Evolutionary conservation across 2,113 vertebrate genomes (phyloP).

Genomic region (Todiramphus chloris): DNA sequence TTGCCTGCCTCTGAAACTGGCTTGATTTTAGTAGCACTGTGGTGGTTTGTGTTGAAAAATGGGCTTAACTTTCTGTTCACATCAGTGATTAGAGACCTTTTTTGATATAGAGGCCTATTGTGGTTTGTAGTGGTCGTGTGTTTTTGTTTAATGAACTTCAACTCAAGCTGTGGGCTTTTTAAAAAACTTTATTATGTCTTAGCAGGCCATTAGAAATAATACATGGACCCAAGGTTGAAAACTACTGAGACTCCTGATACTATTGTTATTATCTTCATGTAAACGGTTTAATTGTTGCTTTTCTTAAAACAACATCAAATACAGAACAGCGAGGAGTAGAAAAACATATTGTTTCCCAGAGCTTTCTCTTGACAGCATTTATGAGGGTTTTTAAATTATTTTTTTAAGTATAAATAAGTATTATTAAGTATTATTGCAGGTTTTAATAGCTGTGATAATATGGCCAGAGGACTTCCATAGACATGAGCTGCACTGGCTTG

Average conservation of each 20-base stretch:
- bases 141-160: neutral
- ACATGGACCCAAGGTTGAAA: neutral
- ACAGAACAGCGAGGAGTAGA: neutral
- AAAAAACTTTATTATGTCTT: neutral
- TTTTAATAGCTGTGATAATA: neutral
- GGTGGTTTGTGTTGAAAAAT: neutral
- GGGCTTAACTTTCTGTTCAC: neutral
- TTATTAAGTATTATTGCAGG: neutral
- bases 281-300: neutral
- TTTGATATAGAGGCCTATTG: neutral
- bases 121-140: neutral
- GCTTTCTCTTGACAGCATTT: neutral
- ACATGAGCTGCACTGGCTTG: neutral
- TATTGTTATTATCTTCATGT: neutral
- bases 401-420: no score
- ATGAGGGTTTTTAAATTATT: neutral
- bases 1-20: neutral
- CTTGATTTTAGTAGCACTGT: neutral
- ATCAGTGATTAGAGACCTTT: neutral
- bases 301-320: neutral
- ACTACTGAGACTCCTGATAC: neutral
- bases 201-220: neutral
- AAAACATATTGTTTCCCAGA: neutral
- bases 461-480: neutral
- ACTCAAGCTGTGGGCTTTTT: neutral